These are phyloP conservation scores for Eupithecia tripunctaria DNA, from an alignment of 2,888 invertebrate species.

Conservation along the genomic window DNA sequence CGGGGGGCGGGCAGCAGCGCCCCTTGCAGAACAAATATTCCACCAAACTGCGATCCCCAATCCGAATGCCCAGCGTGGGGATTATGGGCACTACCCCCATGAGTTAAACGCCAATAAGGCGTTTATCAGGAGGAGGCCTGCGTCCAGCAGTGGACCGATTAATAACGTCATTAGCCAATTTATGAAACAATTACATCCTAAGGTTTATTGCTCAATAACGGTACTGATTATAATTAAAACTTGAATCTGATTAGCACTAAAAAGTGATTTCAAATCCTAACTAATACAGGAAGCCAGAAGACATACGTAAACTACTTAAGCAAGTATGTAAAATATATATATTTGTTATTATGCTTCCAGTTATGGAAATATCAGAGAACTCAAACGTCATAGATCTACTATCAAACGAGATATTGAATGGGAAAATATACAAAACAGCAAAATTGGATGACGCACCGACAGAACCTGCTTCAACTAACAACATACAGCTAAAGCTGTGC, in stretches of 20 bases:
- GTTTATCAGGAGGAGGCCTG: too few species aligned
- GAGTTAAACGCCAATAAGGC: too few species aligned
- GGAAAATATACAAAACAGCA: slow-evolving; percentile 77
- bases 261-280: neutral
- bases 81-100: too few species aligned
- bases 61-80: too few species aligned
- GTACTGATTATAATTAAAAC: too few species aligned
- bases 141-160: too few species aligned
- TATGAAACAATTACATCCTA: neutral
- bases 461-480: slow-evolving; percentile 58
- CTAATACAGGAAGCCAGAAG: neutral
- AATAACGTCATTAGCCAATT: neutral
- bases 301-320: neutral
- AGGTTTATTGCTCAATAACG: neutral
- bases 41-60: too few species aligned
- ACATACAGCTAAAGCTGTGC: slow-evolving; percentile 71
- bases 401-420: slow-evolving; percentile 85
- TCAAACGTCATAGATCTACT: slow-evolving; percentile 77
- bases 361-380: slow-evolving; percentile 87
- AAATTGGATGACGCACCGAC: slow-evolving; percentile 57
- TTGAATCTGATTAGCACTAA: neutral
- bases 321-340: neutral
- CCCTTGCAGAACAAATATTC: too few species aligned
- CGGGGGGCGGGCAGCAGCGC: too few species aligned
- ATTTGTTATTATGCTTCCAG: slow-evolving; percentile 64